Evolutionary conservation across 2,113 vertebrate species (phyloP).

Genomic region (Lanius ludovicianus): DNA sequence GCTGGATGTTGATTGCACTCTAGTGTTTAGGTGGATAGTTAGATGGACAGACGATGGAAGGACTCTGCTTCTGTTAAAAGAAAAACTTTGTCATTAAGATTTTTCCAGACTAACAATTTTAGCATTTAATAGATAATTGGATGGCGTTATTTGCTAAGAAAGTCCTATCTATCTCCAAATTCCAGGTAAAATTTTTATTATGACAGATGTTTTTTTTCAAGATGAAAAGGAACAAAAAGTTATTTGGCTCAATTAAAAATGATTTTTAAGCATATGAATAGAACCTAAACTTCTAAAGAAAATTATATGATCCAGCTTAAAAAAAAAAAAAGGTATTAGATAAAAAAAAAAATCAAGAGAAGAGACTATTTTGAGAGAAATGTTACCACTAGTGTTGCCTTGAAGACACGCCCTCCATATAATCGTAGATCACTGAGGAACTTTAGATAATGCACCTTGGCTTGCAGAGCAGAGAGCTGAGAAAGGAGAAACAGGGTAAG

Average conservation of each 20-base stretch:
- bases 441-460: conserved; percentile 98
- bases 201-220: background rate
- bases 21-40: background rate
- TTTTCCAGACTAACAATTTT: background rate
- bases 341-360: background rate
- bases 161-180: background rate
- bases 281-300: background rate
- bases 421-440: conserved; percentile 95
- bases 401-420: conserved; percentile 95
- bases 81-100: background rate
- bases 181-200: background rate
- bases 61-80: background rate
- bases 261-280: background rate
- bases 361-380: background rate
- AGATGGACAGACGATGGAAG: background rate
- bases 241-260: background rate
- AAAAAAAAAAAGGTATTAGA: background rate
- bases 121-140: background rate
- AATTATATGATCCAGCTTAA: background rate
- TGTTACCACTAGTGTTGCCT: conserved; percentile 90
- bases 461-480: conserved; percentile 96
- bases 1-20: background rate
- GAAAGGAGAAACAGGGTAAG: conserved; percentile 36
- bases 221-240: background rate
- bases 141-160: background rate